Evolutionary conservation across 2,888 invertebrate species (phyloP).

Genomic region (Galeruca laticollis): DNA sequence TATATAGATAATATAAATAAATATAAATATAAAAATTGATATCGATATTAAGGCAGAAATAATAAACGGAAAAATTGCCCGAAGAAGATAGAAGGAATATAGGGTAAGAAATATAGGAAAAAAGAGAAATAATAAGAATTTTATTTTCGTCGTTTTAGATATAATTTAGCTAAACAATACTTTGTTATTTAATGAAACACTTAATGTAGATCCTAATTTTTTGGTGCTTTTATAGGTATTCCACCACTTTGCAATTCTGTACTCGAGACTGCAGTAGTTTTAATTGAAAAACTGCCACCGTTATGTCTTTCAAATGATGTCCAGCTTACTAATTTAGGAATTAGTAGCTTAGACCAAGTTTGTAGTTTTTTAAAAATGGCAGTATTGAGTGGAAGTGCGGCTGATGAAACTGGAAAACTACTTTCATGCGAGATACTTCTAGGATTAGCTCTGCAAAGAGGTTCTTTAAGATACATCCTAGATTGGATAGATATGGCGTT

Average conservation of each 20-base stretch:
- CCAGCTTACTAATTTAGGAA: conserved; percentile 69
- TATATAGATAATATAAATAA: too few relatives aligned
- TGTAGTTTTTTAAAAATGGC: conserved; percentile 68
- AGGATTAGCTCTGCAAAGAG: conserved; percentile 71
- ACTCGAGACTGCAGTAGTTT: conserved; percentile 70
- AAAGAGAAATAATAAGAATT: too few relatives aligned
- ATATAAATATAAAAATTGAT: too few relatives aligned
- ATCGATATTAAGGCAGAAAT: too few relatives aligned
- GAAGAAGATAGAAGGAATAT: too few relatives aligned
- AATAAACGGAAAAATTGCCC: too few relatives aligned
- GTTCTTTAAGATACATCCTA: conserved; percentile 71
- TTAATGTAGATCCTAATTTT: background rate
- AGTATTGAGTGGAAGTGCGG: conserved; percentile 68
- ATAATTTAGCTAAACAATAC: too few relatives aligned
- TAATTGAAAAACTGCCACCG: conserved; percentile 71
- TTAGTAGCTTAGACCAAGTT: conserved; percentile 70
- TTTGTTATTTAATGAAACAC: too few relatives aligned
- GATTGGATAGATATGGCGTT: conserved; percentile 76
- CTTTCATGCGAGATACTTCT: conserved; percentile 70
- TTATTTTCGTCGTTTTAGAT: too few relatives aligned
- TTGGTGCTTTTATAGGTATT: conserved; percentile 37
- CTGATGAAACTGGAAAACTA: conserved; percentile 66
- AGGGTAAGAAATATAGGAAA: too few relatives aligned
- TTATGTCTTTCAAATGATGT: conserved; percentile 72
- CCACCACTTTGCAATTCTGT: conserved; percentile 72